phyloP scores from a whole-genome alignment of 2,797 vertebrate species.

The Etheostoma nigrum region DNA sequence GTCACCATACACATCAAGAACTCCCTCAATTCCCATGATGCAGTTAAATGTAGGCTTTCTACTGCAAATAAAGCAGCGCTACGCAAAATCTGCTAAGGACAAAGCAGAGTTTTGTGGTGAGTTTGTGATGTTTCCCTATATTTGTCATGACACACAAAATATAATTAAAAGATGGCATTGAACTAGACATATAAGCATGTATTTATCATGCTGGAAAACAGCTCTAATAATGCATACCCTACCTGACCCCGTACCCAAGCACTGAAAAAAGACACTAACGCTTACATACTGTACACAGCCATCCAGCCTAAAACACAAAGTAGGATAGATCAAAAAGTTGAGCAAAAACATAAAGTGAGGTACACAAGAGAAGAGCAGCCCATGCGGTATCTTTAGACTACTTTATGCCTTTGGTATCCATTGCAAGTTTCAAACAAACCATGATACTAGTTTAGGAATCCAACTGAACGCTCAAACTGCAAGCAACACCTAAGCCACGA shows the following conservation, averaged over 20 bases:
- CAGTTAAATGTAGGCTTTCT: neutral
- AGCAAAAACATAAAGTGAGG: constrained; percentile 33
- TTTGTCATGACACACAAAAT: constrained; percentile 15
- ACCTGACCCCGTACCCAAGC: neutral
- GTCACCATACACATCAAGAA: neutral
- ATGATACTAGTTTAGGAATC: constrained; percentile 14
- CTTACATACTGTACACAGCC: constrained; percentile 19
- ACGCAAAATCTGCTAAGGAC: neutral
- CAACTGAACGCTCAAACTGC: constrained; percentile 23
- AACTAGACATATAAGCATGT: constrained; percentile 6
- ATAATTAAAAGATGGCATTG: neutral
- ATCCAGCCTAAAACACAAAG: constrained; percentile 17
- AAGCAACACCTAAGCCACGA: constrained; percentile 13
- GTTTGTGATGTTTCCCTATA: constrained; percentile 12
- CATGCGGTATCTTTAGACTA: neutral
- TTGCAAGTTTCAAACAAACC: constrained; percentile 1
- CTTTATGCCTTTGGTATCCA: constrained; percentile 33
- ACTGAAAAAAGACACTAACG: neutral
- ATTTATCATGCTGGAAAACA: constrained; percentile 18
- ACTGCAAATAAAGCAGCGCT: neutral
- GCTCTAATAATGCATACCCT: neutral
- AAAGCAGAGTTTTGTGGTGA: neutral
- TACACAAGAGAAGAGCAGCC: constrained; percentile 33
- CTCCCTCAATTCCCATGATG: constrained; percentile 1
- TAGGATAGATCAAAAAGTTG: constrained; percentile 11